Evolutionary conservation across 2,888 invertebrate genomes (phyloP), one percentile per base, ranked within the genome.

Genomic region (Metopia argyrocephala): DNA sequence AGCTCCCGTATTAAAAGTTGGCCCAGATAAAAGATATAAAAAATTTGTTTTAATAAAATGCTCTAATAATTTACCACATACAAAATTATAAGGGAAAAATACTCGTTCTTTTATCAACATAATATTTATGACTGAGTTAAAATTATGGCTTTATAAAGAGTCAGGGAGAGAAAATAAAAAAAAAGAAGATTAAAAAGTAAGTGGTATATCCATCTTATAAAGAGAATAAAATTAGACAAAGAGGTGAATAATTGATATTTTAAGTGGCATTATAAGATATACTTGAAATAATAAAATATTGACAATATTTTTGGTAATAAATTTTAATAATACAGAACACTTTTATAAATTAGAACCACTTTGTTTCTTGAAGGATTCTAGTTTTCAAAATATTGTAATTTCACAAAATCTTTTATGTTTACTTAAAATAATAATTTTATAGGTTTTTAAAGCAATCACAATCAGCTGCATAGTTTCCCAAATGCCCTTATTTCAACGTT

Each of bases 61-160:
- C 64, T 76, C 81, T 70, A 81, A 81, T 81, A 81, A 81, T 59
- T 78, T 74, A 78, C 68, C 23, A 21, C 38, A n/a, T n/a, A 6
- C n/a, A n/a, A 59, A 66, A 38, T 71, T 46, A 65, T 70, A 61
- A 48, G 23, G 50, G 38, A 2, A 50, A 3, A 28, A 46, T 52
- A 31, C 9, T 38, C 38, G 38, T 15, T 3, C 7, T 12, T 59
- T 61, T 75, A 20, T 12, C 12, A 27, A 52, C 28, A 20, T 12
- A 27, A 28, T 31, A 50, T 21, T 50, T 64, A 20, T 28, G n/a
- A 50, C 82, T 78, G 20, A 50, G 28, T 38, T 38, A 38, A 38
- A 38, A 38, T 38, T 38, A 38, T 38, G 38, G 38, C 38, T 38
- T 38, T 38, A 38, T 38, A 38, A 38, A 38, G 38, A 38, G 38